Base-by-base conservation (phyloP, 1,140 invertebrate genomes). In the Aradophagus sp. region DNA sequence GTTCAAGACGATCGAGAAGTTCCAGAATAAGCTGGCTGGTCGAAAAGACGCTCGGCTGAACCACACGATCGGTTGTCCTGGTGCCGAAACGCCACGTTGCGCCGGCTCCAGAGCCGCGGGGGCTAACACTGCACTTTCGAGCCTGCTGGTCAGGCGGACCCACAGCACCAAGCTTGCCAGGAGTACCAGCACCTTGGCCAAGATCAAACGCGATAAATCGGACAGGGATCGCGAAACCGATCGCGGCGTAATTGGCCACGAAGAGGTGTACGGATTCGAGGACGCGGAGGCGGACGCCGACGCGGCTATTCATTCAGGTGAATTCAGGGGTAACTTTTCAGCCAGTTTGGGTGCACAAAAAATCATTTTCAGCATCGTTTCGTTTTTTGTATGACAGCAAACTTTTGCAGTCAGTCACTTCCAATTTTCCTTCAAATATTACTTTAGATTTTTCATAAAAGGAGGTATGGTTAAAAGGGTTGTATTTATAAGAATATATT, bases 91-190 rank as follows among this genome's bases (percentile, higher is more conserved):
- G 41, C 70, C 44, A 32, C 66, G 32, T 52, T 52, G 11, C 11
- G 52, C 19, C 10, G 17, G 41, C 16, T 19, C 36, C 32, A 23
- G 29, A 16, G 44, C 29, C 14, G 34, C 15, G 10, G 38, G 36
- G 11, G 27, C 42, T 15, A 62, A 50, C 14, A 75, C 74, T 5
- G 75, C 74, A 4, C 73, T 85, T 11, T 80, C 80, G 6, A 84
- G 79, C 55, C 62, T 84, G 52, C 67, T 87, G 32, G 91, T 92
- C 58, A 84, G 91, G 5, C 82, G 91, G 29, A 91, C 91, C 1
- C 89, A 92, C 70, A 92, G 91, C 66, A 91, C 90, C 0, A 93
- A 92, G 78, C 75, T 93, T 10, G 88, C 89, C 0, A 86, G 90
- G 44, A 92, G 90, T 70, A 90, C 79, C 2, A 84, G 84, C 39